Base-by-base conservation (phyloP, 2,797 vertebrate species). In the Cirrhinus molitorella region DNA sequence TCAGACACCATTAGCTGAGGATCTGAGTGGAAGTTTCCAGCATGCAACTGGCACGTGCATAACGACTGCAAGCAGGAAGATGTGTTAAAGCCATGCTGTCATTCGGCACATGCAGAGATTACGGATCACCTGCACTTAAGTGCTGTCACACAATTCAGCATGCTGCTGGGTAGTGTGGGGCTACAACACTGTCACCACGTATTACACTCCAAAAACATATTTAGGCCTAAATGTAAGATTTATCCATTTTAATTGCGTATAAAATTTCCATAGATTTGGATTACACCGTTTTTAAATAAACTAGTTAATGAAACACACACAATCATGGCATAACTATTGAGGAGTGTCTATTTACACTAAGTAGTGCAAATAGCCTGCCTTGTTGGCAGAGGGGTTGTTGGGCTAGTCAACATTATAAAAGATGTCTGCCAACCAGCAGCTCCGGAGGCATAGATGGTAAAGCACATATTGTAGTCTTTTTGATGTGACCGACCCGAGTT, bases 111-210 rank as follows among this genome's bases (percentile, higher is more conserved):
- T 70, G 63, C 45, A 76, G 71, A 67, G 77, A 80, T 86, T 83
- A 80, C 17, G 31, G 67, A 61, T 53, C 53, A 65, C 45, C 53
- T 83, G 77, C 45, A 34, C 55, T 83, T 80, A 75, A 86, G 31
- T 34, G 71, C 28, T 53, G 11, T 68, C 55, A 79, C 66, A 78
- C 19, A 51, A 17, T 76, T 17, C 14, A 23, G 31, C 14, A 16
- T 34, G 28, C 21, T 61, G 31, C 23, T 40, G 17, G 45, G 21
- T 49, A 67, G 47, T 45, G 59, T 21, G 5, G 28, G 17, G 47
- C 31, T 10, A 57, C 13, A 17, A 25, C 31, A 21, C 49, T 53
- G 59, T 40, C 51, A 23, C 3, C 43, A 49, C 7, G 40, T 43
- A 43, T 43, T 10, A 61, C 23, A 61, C 57, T 14, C 6, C 23